Evolutionary conservation across 2,797 vertebrate genomes (phyloP).

Genomic region (Betta splendens): DNA sequence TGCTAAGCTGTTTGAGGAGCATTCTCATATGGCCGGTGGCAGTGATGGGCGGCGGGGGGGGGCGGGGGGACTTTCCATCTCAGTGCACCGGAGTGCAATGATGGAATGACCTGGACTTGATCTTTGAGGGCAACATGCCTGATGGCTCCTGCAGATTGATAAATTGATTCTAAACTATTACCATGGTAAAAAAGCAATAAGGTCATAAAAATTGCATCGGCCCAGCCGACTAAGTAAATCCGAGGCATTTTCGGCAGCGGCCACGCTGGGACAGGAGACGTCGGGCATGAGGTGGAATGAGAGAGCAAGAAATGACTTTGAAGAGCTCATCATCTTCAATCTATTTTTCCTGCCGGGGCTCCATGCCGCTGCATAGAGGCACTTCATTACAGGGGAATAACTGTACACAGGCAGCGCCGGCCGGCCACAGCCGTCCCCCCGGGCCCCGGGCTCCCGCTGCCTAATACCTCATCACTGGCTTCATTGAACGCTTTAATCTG

Average conservation of each 20-base stretch:
- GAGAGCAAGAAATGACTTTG: conserved; percentile 99
- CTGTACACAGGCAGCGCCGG: conserved; percentile 89
- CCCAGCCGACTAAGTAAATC: conserved; percentile 97
- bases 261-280: conserved; percentile 84
- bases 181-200: conserved; percentile 99
- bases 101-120: conserved; percentile 99
- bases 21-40: conserved; percentile 65
- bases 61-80: conserved; percentile 82
- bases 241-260: conserved; percentile 87
- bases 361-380: conserved; percentile 98
- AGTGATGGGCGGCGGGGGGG: conserved; percentile 42
- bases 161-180: conserved; percentile 99
- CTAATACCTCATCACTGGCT: conserved; percentile 99
- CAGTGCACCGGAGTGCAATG: conserved; percentile 92
- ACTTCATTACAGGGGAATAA: conserved; percentile 99
- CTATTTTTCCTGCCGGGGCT: conserved; percentile 97
- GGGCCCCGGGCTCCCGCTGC: conserved; percentile 91
- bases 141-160: conserved; percentile 98
- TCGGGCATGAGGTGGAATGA: conserved; percentile 96
- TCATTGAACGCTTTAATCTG: conserved; percentile 99
- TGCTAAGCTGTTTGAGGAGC: conserved; percentile 90
- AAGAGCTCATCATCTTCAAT: conserved; percentile 99
- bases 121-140: conserved; percentile 97
- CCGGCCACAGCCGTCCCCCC: conserved; percentile 78
- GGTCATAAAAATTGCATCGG: conserved; percentile 99